Evolutionary conservation across 2,888 invertebrate genomes (phyloP).

Genomic region (Epiblema foenella): DNA sequence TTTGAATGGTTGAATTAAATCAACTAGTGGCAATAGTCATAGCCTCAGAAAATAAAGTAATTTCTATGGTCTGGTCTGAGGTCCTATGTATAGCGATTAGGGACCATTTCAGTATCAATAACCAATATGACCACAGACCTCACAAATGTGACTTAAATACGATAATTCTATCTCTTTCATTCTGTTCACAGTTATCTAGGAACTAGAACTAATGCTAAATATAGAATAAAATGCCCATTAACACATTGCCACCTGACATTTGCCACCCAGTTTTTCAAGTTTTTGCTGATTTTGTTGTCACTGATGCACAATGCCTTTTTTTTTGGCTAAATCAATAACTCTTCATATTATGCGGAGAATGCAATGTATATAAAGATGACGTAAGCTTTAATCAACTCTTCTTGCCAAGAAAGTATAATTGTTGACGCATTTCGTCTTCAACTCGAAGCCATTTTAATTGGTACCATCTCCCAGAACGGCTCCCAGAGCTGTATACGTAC

Average conservation of each 20-base stretch:
- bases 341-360: background rate
- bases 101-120: background rate
- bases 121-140: background rate
- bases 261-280: too few relatives aligned
- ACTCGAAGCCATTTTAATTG: background rate
- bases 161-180: background rate
- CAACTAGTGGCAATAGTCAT: conserved; percentile 9
- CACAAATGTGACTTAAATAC: too few relatives aligned
- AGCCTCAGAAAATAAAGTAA: background rate
- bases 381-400: conserved; percentile 16
- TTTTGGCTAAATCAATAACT: too few relatives aligned
- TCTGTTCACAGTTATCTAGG: background rate
- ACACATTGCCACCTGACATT: too few relatives aligned
- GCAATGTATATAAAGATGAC: conserved; percentile 22
- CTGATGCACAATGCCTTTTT: too few relatives aligned
- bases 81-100: background rate
- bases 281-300: too few relatives aligned
- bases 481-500: conserved; percentile 1
- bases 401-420: background rate
- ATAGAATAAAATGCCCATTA: too few relatives aligned
- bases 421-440: background rate
- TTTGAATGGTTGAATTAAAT: conserved; percentile 26
- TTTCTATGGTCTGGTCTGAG: too few relatives aligned
- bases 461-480: background rate
- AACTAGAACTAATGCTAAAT: background rate